Base-by-base conservation (phyloP, 1,140 invertebrate genomes). In the Diachasmimorpha longicaudata region DNA sequence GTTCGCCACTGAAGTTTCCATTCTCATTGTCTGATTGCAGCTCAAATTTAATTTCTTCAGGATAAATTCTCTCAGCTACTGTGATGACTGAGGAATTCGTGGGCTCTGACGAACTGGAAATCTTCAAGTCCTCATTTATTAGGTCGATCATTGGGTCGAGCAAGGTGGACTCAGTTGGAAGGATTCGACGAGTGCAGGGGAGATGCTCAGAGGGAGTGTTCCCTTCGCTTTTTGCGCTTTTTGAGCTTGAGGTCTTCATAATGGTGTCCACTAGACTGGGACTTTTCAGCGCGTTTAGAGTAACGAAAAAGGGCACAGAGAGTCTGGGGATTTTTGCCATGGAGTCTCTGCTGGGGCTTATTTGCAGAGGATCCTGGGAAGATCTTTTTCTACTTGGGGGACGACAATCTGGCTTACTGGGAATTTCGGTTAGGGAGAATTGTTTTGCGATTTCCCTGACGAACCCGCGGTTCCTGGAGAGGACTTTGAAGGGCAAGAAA, bases 321-420 rank as follows among this genome's bases (percentile, higher is more conserved):
- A 76, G 42, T n/a, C 74, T 52, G 4, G 48, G 69, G 37, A 76
- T 19, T 46, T 76, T 76, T 6, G 11, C 16, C 3, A 25, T 25
- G 9, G 21, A 63, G 19, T 19, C 9, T 11, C 19, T 19, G n/a
- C 48, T 9, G n/a, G 58, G 58, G 58, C 58, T 63, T 0, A 25
- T 46, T 44, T 44, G 21, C 31, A 25, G 21, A 19, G 31, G n/a
- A 19, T 36, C 16, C 0, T 13, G 31, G 0, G 31, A 13, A 14
- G 39, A 14, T 36, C 31, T 3, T 58, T 55, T 66, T 66, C 58
- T 39, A 16, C 58, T 36, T n/a, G 58, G n/a, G 58, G 58, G 58
- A 25, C 9, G 14, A 63, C 31, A 4, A 2, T 52, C 48, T 6
- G 48, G 48, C 11, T 2, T 9, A n/a, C 14, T 19, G 48, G 48